Evolutionary conservation across 2,888 invertebrate species (phyloP), one percentile per base, ranked within the genome.

Genomic region (Ormyrus nitidulus): DNA sequence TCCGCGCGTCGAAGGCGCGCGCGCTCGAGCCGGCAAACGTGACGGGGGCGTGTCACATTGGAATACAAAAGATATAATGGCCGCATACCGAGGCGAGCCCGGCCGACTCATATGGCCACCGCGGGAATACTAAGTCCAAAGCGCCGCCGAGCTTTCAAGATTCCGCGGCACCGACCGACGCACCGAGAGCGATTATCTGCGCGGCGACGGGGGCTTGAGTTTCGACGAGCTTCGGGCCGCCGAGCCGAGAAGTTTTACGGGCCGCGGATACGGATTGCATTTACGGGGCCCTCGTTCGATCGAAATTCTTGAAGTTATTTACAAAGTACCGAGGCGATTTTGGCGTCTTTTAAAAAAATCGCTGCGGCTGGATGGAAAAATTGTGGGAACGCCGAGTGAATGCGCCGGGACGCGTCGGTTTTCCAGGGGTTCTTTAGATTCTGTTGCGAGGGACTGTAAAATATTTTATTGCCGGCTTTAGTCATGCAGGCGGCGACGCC

Each of bases 11-110:
- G 13, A 13, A 13, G 13, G 8, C 48, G 49, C 48, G 74, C 79
- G 69, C 78, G 79, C 46, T 1, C 19, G 19, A 19, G 83, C 80
- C 85, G 85, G 86, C 85, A 86, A 87, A 88, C 88, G 88, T 88
- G 89, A 89, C 88, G 86, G 86, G 85, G 88, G 88, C 87, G 88
- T 87, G 88, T 87, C 88, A 84, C 86, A 85, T 86, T 84, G 84
- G 86, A 86, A 86, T 85, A 86, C 86, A 86, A 86, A 84, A 86
- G 86, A 84, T 86, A 85, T 86, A 85, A 86, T 87, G 83, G 80
- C 85, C 85, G 87, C 88, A 87, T 88, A 86, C 86, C 88, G 84
- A 87, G 85, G 85, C 85, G 58, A 34, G 34, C 13, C 34, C 34
- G 83, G 84, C 84, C 84, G 85, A 85, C 86, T 86, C 85, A 85